phyloP scores from a whole-genome alignment of 2,888 invertebrate species.

The Drosophila neutralis region DNA sequence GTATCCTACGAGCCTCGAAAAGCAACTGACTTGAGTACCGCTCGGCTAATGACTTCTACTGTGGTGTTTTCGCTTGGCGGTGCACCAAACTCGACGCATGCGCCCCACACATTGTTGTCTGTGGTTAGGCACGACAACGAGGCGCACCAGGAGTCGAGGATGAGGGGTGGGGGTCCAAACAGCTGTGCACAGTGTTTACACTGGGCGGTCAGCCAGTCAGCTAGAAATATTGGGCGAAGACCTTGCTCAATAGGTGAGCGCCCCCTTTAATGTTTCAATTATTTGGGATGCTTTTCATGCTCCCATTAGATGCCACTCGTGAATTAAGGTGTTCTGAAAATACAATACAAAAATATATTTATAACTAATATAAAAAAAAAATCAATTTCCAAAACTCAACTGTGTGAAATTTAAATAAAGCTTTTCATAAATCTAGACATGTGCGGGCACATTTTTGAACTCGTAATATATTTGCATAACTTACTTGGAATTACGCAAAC shows the following conservation, averaged over 20 bases:
- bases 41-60: conserved; percentile 22
- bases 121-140: conserved; percentile 69
- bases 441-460: conserved; percentile 21
- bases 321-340: background rate
- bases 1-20: conserved; percentile 83
- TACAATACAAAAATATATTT: background rate
- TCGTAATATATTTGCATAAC: conserved; percentile 61
- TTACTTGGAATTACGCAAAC: conserved; percentile 65
- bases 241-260: conserved; percentile 51
- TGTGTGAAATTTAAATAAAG: conserved; percentile 1
- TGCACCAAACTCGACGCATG: conserved; percentile 61
- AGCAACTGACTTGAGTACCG: conserved; percentile 78
- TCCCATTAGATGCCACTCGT: conserved; percentile 31
- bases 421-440: conserved; percentile 2
- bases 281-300: conserved; percentile 47
- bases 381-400: conserved; percentile 1
- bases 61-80: conserved; percentile 53
- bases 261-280: conserved; percentile 71
- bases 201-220: conserved; percentile 40
- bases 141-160: background rate
- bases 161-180: conserved; percentile 37
- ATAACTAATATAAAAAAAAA: background rate
- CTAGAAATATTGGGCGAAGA: conserved; percentile 19
- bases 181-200: conserved; percentile 73
- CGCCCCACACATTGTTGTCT: conserved; percentile 69